These are phyloP conservation scores for Centruroides vittatus DNA, from an alignment of 1,140 invertebrate species.

Conservation along the genomic window DNA sequence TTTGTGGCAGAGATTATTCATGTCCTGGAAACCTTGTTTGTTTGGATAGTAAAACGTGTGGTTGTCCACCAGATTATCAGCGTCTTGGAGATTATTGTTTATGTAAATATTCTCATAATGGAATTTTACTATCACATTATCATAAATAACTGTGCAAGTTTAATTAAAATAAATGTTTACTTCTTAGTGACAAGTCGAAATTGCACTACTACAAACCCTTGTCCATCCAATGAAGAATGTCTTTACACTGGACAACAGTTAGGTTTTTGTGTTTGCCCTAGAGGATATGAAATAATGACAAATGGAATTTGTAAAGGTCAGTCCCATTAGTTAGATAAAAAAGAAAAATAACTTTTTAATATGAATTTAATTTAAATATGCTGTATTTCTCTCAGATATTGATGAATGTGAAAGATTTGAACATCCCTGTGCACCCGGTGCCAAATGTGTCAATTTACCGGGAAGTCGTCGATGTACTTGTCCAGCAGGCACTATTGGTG, in stretches of 20 bases:
- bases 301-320: slow-evolving; percentile 20
- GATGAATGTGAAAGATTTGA: slow-evolving; percentile 45
- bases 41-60: slow-evolving; percentile 20
- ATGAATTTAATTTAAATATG: neutral
- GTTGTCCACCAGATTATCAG: slow-evolving; percentile 20
- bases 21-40: slow-evolving; percentile 26
- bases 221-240: slow-evolving; percentile 25
- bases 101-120: slow-evolving; percentile 4
- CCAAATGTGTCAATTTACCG: slow-evolving; percentile 62
- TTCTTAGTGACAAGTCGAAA: slow-evolving; percentile 16
- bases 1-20: slow-evolving; percentile 28
- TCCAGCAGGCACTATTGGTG: slow-evolving; percentile 56
- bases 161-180: neutral
- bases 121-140: neutral
- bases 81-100: slow-evolving; percentile 23
- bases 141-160: neutral
- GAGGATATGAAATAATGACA: slow-evolving; percentile 19
- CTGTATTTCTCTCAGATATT: slow-evolving; percentile 41
- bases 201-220: slow-evolving; percentile 27
- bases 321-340: slow-evolving; percentile 6
- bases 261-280: slow-evolving; percentile 24
- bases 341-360: neutral
- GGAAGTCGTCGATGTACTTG: slow-evolving; percentile 68
- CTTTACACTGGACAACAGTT: slow-evolving; percentile 17
- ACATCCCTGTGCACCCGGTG: slow-evolving; percentile 58